Conservation (phyloP, 2,888 invertebrate species). For the Adela reaumurella region DNA sequence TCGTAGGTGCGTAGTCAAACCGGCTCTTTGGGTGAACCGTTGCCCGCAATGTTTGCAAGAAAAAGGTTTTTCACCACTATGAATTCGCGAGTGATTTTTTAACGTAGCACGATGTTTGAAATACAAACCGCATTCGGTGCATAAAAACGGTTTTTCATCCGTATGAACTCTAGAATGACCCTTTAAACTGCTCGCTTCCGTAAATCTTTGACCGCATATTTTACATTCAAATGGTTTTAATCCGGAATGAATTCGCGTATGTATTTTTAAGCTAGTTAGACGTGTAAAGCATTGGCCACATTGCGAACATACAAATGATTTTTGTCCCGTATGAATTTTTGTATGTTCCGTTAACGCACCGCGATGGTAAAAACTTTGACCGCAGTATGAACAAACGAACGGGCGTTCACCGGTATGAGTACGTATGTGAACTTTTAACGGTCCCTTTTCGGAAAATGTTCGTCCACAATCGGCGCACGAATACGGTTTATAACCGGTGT, state of each 20-base stretch:
- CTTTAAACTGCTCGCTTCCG: slow-evolving; percentile 6
- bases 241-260: background rate
- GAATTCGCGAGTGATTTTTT: slow-evolving; percentile 28
- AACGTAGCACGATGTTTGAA: slow-evolving; percentile 7
- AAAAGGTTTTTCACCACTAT: slow-evolving; percentile 59
- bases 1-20: slow-evolving; percentile 56
- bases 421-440: slow-evolving; percentile 6
- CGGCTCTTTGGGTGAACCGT: slow-evolving; percentile 60
- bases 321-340: background rate
- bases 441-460: slow-evolving; percentile 7
- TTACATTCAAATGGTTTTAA: slow-evolving; percentile 5
- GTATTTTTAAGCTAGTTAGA: background rate
- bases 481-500: slow-evolving; percentile 9
- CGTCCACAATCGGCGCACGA: slow-evolving; percentile 7
- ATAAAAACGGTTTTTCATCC: slow-evolving; percentile 11
- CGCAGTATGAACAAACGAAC: slow-evolving; percentile 5
- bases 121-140: slow-evolving; percentile 6
- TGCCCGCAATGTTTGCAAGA: slow-evolving; percentile 54
- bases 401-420: slow-evolving; percentile 5
- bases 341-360: background rate
- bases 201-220: slow-evolving; percentile 9
- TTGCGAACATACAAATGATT: background rate
- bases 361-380: slow-evolving; percentile 4
- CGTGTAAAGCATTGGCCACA: background rate
- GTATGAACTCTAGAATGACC: slow-evolving; percentile 11